phyloP scores from a whole-genome alignment of 2,888 invertebrate genomes.

The Rhagium mordax region DNA sequence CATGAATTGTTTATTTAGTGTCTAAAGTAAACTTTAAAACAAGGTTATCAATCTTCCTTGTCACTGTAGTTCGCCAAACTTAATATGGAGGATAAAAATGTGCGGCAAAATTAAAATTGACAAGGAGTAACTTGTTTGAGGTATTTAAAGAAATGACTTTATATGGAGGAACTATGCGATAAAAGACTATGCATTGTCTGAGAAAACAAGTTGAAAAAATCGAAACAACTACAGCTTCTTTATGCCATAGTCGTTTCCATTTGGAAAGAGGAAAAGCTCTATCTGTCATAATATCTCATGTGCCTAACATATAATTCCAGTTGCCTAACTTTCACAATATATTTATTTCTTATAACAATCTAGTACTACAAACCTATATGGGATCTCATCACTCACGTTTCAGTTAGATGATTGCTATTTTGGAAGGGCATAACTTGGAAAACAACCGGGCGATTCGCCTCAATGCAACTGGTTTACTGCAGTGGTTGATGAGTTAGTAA shows the following conservation, averaged over 20 bases:
- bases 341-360: neutral
- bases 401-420: neutral
- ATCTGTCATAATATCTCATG: conserved; percentile 6
- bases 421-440: neutral
- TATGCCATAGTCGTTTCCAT: too few species aligned
- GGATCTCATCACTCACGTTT: neutral
- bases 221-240: too few species aligned
- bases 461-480: neutral
- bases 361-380: neutral
- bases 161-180: too few species aligned
- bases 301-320: neutral
- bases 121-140: too few species aligned
- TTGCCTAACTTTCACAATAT: neutral
- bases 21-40: neutral
- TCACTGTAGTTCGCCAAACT: neutral
- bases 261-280: neutral
- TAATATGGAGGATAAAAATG: neutral
- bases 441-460: neutral
- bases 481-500: neutral
- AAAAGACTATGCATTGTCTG: too few species aligned
- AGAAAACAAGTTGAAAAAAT: too few species aligned
- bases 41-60: neutral
- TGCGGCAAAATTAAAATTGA: too few species aligned
- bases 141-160: too few species aligned
- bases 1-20: neutral